phyloP scores from a whole-genome alignment of 2,113 vertebrate species.

The Zosterops japonicus region DNA sequence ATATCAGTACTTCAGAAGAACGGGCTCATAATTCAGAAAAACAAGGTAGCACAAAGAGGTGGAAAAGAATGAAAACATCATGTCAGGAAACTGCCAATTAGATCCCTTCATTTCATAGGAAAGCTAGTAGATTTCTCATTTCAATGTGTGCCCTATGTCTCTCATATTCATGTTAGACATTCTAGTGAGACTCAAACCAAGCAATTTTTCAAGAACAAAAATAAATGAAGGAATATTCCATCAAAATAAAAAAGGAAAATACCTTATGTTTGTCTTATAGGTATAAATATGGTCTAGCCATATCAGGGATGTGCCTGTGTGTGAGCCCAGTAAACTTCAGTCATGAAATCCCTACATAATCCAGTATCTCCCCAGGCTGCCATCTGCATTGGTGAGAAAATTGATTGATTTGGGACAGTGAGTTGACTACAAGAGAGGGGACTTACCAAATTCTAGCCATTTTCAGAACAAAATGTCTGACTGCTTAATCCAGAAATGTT shows the following conservation, averaged over 20 bases:
- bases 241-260: background rate
- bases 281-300: background rate
- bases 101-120: background rate
- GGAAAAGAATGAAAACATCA: background rate
- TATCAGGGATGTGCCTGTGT: background rate
- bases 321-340: background rate
- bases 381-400: background rate
- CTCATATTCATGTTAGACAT: background rate
- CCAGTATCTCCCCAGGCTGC: background rate
- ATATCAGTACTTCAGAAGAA: background rate
- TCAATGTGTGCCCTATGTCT: fast-evolving
- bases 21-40: background rate
- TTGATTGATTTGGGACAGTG: background rate
- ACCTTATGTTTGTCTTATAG: background rate
- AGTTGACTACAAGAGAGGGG: background rate
- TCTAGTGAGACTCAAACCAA: background rate
- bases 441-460: background rate
- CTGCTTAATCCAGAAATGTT: background rate
- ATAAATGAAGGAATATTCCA: background rate
- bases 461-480: background rate
- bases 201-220: background rate
- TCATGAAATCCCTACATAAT: background rate
- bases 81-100: background rate
- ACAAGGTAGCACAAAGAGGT: background rate
- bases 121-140: background rate